Evolutionary conservation across 1,140 invertebrate species (phyloP), one percentile per base, ranked within the genome.

Genomic region (Chionoecetes opilio): DNA sequence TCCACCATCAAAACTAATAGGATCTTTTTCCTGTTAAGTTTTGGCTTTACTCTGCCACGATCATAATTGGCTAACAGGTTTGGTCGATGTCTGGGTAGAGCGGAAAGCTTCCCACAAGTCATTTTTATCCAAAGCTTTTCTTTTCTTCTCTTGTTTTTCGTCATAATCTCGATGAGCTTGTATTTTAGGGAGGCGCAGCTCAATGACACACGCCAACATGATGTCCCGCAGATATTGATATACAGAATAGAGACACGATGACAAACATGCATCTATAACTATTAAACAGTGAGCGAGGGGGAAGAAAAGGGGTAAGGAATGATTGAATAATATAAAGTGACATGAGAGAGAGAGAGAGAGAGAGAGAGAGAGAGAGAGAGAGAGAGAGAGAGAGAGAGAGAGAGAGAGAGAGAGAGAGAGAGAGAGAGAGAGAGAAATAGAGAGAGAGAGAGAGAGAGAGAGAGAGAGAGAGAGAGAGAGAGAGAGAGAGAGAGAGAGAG

Each of bases 371-470:
- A 84, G 82, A 84, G 82, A 84, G 82, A 84, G 82, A 84, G 82
- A 84, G 82, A 84, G 82, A 84, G 82, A 84, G 82, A 84, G 82
- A 84, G 82, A 84, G 82, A 84, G 82, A 84, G 82, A 84, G 82
- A 84, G 82, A 84, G 82, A 84, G 82, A 84, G 82, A 84, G 82
- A 84, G 82, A 84, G 82, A 84, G 82, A 84, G 82, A 84, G 82
- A 84, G 82, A 31, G 46, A 53, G 46, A 53, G 46, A 53, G 46
- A 53, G 46, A 53, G 46, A 53, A 17, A 53, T 9, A n/a, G 63
- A 75, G 63, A 75, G 63, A 75, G 63, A 75, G 63, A 75, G 63
- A 75, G 63, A 75, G 63, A 75, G 63, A 75, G 63, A 75, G 63
- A 75, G 41, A 46, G 41, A 46, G 41, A 46, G 41, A 46, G n/a